phyloP scores from a whole-genome alignment of 2,888 invertebrate species.

The Apodemia duryi region DNA sequence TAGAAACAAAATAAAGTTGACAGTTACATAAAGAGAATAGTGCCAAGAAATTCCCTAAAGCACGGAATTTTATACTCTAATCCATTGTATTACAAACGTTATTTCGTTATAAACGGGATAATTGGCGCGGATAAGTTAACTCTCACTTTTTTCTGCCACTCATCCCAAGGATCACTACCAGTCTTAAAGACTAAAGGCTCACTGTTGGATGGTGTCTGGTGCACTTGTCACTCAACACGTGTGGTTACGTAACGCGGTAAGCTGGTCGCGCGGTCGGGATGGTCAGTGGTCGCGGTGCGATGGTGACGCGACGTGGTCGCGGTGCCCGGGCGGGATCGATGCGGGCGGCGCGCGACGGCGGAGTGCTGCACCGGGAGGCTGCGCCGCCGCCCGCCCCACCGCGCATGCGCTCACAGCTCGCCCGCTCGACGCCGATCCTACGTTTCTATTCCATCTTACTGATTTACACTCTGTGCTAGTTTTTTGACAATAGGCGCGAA shows the following conservation, averaged over 20 bases:
- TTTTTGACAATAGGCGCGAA: slow-evolving; percentile 35
- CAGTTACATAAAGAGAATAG: slow-evolving; percentile 12
- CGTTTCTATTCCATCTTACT: slow-evolving; percentile 64
- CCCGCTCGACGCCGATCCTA: slow-evolving; percentile 40
- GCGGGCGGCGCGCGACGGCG: slow-evolving; percentile 76
- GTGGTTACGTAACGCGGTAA: slow-evolving; percentile 59
- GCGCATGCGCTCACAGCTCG: slow-evolving; percentile 36
- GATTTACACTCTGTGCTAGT: slow-evolving; percentile 51
- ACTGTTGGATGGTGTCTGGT: slow-evolving; percentile 26
- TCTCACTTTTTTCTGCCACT: slow-evolving; percentile 11
- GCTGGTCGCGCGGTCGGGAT: slow-evolving; percentile 42
- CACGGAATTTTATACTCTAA: background rate
- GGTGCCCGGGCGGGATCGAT: slow-evolving; percentile 72
- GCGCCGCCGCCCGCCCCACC: slow-evolving; percentile 36
- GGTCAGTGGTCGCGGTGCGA: slow-evolving; percentile 23
- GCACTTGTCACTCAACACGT: slow-evolving; percentile 40
- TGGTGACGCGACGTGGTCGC: slow-evolving; percentile 43
- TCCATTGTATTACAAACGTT: background rate
- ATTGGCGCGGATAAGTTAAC: slow-evolving; percentile 13
- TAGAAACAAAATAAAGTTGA: too few relatives aligned
- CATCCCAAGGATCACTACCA: background rate
- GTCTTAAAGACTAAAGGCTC: background rate
- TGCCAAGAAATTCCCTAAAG: slow-evolving; percentile 1
- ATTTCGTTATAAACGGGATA: background rate
- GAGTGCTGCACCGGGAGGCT: slow-evolving; percentile 70